Evolutionary conservation across 2,888 invertebrate species (phyloP).

Genomic region (Standfussiana lucernea): DNA sequence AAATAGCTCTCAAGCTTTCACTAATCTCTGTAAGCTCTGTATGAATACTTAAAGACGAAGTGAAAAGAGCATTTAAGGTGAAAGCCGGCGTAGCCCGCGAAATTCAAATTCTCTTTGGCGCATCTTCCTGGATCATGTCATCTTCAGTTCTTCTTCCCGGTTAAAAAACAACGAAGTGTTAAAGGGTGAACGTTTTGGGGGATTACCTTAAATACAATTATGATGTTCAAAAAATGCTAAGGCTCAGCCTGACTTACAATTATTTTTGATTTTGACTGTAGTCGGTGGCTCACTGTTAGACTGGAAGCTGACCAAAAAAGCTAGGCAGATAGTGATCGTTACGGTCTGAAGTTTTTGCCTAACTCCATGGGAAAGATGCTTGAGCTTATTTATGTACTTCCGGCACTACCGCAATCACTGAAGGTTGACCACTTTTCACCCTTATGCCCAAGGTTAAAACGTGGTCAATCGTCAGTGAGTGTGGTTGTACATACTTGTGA

Average conservation of each 20-base stretch:
- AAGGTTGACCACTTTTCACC: too few relatives aligned
- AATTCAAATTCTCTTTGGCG: too few relatives aligned
- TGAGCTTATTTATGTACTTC: background rate
- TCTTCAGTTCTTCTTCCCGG: background rate
- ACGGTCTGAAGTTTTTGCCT: background rate
- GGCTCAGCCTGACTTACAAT: background rate
- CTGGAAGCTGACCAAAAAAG: background rate
- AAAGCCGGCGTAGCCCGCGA: too few relatives aligned
- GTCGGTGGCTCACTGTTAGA: background rate
- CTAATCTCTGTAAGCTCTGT: background rate
- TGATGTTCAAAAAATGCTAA: background rate
- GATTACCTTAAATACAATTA: background rate
- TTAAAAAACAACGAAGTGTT: background rate
- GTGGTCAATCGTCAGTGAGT: too few relatives aligned
- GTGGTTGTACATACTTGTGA: too few relatives aligned
- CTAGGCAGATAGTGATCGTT: too few relatives aligned
- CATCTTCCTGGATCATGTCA: background rate
- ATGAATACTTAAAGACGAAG: background rate
- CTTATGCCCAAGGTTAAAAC: too few relatives aligned
- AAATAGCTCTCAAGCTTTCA: constrained; percentile 7
- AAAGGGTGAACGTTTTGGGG: background rate
- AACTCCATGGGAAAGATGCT: background rate
- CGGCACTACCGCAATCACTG: too few relatives aligned
- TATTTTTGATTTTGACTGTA: background rate
- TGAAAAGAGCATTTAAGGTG: background rate